These are phyloP conservation scores for Gallinago solitaria DNA, from an alignment of 2,797 vertebrate species.

Conservation along the genomic window DNA sequence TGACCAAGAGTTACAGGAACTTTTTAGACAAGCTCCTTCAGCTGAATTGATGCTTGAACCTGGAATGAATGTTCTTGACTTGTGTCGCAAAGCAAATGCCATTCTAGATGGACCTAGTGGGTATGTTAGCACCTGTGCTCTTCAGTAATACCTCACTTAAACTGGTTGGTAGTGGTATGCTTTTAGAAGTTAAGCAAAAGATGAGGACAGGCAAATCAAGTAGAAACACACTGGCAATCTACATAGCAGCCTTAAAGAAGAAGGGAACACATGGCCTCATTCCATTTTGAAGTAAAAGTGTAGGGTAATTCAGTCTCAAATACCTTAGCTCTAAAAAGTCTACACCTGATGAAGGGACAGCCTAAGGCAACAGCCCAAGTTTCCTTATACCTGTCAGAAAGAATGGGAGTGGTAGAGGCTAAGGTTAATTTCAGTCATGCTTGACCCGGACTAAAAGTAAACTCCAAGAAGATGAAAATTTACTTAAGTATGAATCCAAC, in stretches of 20 bases:
- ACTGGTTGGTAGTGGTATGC: not conserved
- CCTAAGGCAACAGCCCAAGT: not conserved
- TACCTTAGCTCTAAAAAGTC: not conserved
- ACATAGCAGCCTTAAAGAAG: not conserved
- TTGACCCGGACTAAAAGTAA: not conserved
- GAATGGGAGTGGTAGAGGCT: not conserved
- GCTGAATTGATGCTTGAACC: slow-evolving; percentile 90
- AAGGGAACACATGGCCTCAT: not conserved
- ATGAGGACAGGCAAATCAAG: no score
- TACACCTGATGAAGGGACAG: not conserved
- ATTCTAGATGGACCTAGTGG: slow-evolving; percentile 89
- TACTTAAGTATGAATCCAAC: not conserved
- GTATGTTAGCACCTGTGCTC: slow-evolving; percentile 70
- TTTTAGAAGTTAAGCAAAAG: not conserved
- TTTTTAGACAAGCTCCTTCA: slow-evolving; percentile 91
- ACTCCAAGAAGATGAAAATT: not conserved
- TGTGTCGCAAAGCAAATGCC: slow-evolving; percentile 85
- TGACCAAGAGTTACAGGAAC: slow-evolving; percentile 90
- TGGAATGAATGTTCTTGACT: slow-evolving; percentile 88
- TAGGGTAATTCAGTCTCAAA: not conserved
- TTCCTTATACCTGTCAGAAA: not conserved
- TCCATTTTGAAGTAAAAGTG: not conserved
- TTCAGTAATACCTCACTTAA: not conserved
- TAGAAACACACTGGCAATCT: not conserved
- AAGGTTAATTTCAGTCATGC: not conserved